Evolutionary conservation across 2,113 vertebrate genomes (phyloP).

Genomic region (Oryzias woworae): DNA sequence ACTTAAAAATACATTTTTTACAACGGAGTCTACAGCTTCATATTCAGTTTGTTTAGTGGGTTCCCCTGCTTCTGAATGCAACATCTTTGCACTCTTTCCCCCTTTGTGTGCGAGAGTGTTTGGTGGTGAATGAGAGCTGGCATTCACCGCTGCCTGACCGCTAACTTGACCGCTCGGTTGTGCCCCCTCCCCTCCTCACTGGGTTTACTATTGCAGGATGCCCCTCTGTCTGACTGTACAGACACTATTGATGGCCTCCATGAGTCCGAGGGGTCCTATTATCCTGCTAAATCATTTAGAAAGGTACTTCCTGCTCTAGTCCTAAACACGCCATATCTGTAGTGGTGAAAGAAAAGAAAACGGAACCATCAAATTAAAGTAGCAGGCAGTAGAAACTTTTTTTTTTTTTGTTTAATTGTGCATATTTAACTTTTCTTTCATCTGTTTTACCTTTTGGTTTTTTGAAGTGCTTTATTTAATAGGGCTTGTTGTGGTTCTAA

Average conservation of each 20-base stretch:
- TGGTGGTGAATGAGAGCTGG: slow-evolving; percentile 23
- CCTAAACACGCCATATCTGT: slow-evolving; percentile 34
- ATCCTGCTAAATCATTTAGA: slow-evolving; percentile 96
- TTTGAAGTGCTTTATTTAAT: no score
- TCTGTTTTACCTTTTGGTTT: no score
- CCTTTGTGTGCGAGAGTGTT: slow-evolving; percentile 33
- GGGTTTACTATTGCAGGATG: slow-evolving; percentile 97
- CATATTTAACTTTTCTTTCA: no score
- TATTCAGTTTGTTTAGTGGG: no score
- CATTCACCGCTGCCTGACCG: slow-evolving; percentile 25
- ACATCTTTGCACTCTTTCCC: slow-evolving; percentile 39
- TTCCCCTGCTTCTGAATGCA: neutral
- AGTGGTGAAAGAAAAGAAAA: neutral
- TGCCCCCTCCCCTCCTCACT: slow-evolving; percentile 85
- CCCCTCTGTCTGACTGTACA: slow-evolving; percentile 99
- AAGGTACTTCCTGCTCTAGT: slow-evolving; percentile 89
- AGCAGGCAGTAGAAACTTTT: no score
- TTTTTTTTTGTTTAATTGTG: no score
- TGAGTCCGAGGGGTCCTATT: slow-evolving; percentile 94
- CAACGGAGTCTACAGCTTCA: no score
- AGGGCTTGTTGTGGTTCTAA: no score
- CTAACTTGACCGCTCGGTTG: slow-evolving; percentile 69
- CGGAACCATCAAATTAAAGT: no score
- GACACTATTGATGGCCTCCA: slow-evolving; percentile 99
- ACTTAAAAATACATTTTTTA: no score